Percentiles rank a stretch among this genome's conserved stretches.
These are phyloP conservation scores for Hypsibius dujardini DNA, from an alignment of 1,140 invertebrate genomes.

Conservation along the genomic window DNA sequence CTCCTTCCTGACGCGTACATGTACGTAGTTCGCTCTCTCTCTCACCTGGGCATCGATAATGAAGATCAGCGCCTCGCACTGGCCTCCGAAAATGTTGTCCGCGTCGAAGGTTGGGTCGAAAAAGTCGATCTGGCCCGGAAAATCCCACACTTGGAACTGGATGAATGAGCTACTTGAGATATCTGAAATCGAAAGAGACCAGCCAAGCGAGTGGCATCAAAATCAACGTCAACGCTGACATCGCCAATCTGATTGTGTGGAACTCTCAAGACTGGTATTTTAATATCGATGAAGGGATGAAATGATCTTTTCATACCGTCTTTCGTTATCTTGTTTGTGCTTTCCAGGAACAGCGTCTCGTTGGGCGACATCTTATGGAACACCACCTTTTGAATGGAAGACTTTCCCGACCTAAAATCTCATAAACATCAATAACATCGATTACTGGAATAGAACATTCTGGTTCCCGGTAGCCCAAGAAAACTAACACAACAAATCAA, in stretches of 20 bases:
- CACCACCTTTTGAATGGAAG: conserved; percentile 99
- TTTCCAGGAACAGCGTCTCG: conserved; percentile 96
- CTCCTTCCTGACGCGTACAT: no score
- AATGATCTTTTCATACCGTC: conserved; percentile 59
- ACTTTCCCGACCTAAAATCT: conserved; percentile 76
- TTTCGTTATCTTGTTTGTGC: conserved; percentile 94
- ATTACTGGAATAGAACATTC: no score
- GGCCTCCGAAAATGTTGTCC: conserved; percentile 42
- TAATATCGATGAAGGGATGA: no score
- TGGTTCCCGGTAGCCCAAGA: no score
- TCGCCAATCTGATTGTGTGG: no score
- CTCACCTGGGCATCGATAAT: conserved; percentile 91
- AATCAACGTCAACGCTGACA: no score
- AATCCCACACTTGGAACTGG: conserved; percentile 99
- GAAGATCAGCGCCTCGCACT: conserved; percentile 80
- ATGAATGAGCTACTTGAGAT: conserved; percentile 87
- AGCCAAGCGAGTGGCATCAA: no score
- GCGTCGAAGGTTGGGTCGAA: conserved; percentile 89
- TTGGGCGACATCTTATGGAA: conserved; percentile 99
- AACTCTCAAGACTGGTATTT: no score
- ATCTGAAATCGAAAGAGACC: conserved; percentile 32
- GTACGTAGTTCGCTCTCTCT: no score
- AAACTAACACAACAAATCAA: not conserved
- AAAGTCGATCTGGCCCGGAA: conserved; percentile 94
- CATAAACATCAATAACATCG: conserved; percentile 26